Evolutionary conservation across 2,888 invertebrate genomes (phyloP).

Genomic region (Drosophila tripunctata): DNA sequence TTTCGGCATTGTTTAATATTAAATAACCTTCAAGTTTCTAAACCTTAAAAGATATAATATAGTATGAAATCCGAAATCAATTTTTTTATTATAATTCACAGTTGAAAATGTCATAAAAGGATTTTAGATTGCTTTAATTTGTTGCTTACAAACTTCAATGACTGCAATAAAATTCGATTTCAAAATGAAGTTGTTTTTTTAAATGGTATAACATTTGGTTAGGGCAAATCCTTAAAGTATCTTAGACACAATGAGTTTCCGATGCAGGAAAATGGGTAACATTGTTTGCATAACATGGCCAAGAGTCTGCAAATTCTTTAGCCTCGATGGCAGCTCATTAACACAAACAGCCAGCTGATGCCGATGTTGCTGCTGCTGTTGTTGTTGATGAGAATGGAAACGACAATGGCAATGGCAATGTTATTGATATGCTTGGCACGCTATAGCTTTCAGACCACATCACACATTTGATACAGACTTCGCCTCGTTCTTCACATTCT

Average conservation of each 20-base stretch:
- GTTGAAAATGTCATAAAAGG: too few relatives aligned
- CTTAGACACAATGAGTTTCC: conserved; percentile 3
- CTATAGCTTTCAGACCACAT: conserved; percentile 36
- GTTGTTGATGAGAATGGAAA: conserved; percentile 14
- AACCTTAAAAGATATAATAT: too few relatives aligned
- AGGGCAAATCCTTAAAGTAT: not conserved
- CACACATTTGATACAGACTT: conserved; percentile 26
- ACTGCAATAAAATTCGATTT: not conserved
- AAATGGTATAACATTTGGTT: conserved; percentile 1
- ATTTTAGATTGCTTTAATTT: not conserved
- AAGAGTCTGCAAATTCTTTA: conserved; percentile 21
- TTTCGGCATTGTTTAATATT: too few relatives aligned
- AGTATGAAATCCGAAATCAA: too few relatives aligned
- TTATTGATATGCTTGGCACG: conserved; percentile 66
- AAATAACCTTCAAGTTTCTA: too few relatives aligned
- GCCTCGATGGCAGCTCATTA: conserved; percentile 44
- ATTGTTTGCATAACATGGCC: conserved; percentile 42
- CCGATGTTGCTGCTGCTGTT: not conserved
- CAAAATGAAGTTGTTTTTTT: not conserved
- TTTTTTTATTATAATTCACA: too few relatives aligned
- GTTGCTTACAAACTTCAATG: not conserved
- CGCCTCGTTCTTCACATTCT: not conserved
- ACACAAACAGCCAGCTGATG: conserved; percentile 46
- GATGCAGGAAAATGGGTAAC: conserved; percentile 1
- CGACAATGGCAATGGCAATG: conserved; percentile 21